Conservation (phyloP, 35 echinoderm and acorn worm genomes). For the Strongylocentrotus purpuratus region DNA sequence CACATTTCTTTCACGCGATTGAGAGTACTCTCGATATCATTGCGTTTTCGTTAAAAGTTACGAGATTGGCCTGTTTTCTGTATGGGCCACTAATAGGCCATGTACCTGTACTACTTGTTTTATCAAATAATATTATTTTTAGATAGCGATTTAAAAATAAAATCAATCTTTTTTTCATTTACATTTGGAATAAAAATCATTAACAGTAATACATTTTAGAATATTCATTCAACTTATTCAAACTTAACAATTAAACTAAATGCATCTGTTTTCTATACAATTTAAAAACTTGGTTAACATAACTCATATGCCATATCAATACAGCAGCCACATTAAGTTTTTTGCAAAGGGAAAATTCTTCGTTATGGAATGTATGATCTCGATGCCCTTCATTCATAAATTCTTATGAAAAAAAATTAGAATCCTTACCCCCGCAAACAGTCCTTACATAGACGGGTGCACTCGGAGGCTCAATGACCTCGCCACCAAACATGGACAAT, state of each 20-base stretch:
- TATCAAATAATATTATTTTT: too few species aligned
- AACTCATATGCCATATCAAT: background rate
- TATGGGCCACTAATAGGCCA: too few species aligned
- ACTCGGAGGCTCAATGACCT: constrained; percentile 55
- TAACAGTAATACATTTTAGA: too few species aligned
- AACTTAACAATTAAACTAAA: too few species aligned
- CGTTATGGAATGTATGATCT: background rate
- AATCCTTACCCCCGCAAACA: constrained; percentile 64
- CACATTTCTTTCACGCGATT: too few species aligned
- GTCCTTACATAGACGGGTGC: constrained; percentile 53
- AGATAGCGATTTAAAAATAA: too few species aligned
- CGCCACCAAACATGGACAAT: constrained; percentile 43
- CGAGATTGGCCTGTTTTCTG: background rate
- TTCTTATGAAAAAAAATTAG: background rate
- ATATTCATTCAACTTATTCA: too few species aligned
- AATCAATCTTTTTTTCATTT: too few species aligned
- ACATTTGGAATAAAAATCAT: too few species aligned
- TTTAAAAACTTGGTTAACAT: background rate
- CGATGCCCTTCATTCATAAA: background rate
- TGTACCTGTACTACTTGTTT: too few species aligned
- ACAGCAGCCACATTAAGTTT: background rate
- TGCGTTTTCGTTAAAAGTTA: background rate
- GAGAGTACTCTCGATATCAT: background rate
- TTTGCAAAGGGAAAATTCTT: background rate
- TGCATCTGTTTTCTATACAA: background rate